A percentile compares a stretch with the other conserved stretches of the same genome.
Conservation (phyloP, 2,113 vertebrate species). For the Malaclemys terrapin region DNA sequence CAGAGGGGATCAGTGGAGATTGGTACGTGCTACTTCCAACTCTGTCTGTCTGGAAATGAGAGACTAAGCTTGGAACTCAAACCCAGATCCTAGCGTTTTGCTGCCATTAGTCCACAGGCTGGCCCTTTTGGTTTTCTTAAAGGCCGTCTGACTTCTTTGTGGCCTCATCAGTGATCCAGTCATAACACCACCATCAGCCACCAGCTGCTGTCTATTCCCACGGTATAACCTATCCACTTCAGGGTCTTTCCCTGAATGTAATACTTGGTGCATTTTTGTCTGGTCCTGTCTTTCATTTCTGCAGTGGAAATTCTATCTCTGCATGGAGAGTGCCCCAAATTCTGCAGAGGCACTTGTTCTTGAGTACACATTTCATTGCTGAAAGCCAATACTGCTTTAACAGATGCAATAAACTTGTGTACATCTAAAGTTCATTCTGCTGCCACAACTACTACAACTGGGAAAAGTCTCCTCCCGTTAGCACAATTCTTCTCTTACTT, state of each 20-base stretch:
- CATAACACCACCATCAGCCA: constrained; percentile 8
- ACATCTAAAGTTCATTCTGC: constrained; percentile 58
- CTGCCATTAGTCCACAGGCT: not conserved
- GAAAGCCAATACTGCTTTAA: constrained; percentile 73
- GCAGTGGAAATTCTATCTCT: constrained; percentile 65
- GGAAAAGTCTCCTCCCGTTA: constrained; percentile 32
- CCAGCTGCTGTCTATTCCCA: constrained; percentile 72
- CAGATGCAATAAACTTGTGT: constrained; percentile 70
- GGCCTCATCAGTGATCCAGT: constrained; percentile 14
- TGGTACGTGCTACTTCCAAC: constrained; percentile 3
- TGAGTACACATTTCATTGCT: constrained; percentile 54
- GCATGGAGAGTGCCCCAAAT: constrained; percentile 60
- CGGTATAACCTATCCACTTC: constrained; percentile 60
- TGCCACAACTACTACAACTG: constrained; percentile 60
- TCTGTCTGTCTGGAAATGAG: constrained; percentile 33
- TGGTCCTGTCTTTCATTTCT: constrained; percentile 71
- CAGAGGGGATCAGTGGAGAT: constrained; percentile 19
- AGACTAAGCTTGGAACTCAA: not conserved
- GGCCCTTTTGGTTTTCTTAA: constrained; percentile 14
- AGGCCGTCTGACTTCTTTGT: constrained; percentile 22
- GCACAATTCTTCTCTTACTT: not conserved
- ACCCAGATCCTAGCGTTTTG: not conserved
- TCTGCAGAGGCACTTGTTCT: constrained; percentile 71
- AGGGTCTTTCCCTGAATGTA: constrained; percentile 46
- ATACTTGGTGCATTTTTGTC: constrained; percentile 47